Percentiles rank a stretch among this genome's conserved stretches.
Evolutionary conservation across 2,797 vertebrate genomes (phyloP).

Genomic region (Erithacus rubecula): DNA sequence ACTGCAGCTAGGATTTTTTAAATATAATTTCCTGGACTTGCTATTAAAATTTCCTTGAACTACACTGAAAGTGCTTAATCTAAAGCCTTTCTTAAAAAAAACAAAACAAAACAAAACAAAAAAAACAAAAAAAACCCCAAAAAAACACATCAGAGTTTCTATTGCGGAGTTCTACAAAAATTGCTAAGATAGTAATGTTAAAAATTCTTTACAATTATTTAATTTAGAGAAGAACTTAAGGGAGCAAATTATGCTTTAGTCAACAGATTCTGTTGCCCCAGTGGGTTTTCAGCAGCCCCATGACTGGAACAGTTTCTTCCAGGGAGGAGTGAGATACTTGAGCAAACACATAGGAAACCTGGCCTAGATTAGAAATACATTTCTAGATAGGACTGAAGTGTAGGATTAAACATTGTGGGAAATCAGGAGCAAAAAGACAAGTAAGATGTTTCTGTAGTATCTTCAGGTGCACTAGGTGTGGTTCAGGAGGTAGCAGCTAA

Average conservation of each 20-base stretch:
- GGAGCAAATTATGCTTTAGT: not conserved
- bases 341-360: not conserved
- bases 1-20: not conserved
- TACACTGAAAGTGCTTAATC: not conserved
- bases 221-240: not conserved
- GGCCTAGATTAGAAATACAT: not conserved
- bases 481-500: not conserved
- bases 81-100: not conserved
- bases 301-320: not conserved
- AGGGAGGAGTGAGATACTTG: not conserved
- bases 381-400: not conserved
- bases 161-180: not conserved
- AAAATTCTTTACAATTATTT: not conserved
- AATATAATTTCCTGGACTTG: not conserved
- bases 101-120: no score
- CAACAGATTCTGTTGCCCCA: not conserved
- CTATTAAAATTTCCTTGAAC: constrained; percentile 10
- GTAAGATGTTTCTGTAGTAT: not conserved
- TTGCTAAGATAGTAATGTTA: not conserved
- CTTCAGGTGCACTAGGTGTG: not conserved
- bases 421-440: not conserved
- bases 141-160: not conserved
- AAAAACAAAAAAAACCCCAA: no score
- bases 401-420: not conserved
- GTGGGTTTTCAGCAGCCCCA: not conserved